Percentiles rank a stretch among this genome's conserved stretches.
phyloP scores from a whole-genome alignment of 2,797 vertebrate species.

The Vultur gryphus region DNA sequence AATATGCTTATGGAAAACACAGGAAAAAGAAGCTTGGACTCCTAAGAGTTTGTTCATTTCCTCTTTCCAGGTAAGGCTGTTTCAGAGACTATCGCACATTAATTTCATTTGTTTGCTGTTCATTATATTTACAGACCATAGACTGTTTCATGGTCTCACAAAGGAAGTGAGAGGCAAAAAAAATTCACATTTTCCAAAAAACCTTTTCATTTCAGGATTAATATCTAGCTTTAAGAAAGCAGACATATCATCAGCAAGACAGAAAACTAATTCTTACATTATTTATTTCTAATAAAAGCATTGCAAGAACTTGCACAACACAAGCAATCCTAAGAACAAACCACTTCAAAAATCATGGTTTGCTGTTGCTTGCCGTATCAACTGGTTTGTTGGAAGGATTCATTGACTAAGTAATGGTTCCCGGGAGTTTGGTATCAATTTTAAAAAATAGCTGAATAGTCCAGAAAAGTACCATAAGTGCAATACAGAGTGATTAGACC shows the following conservation, averaged over 20 bases:
- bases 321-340: background rate
- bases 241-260: background rate
- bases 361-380: background rate
- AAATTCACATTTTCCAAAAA: background rate
- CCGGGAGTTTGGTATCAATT: background rate
- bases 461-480: background rate
- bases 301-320: background rate
- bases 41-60: background rate
- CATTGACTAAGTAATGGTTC: background rate
- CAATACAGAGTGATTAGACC: background rate
- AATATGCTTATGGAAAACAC: background rate
- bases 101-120: background rate
- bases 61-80: background rate
- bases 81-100: background rate
- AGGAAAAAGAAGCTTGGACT: background rate
- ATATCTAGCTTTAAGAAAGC: background rate
- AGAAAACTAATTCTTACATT: accelerated
- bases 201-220: background rate
- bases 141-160: background rate
- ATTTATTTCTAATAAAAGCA: background rate
- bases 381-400: background rate
- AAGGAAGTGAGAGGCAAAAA: background rate
- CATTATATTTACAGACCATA: background rate
- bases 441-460: background rate
- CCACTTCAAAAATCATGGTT: background rate